Conservation (phyloP, 2,113 vertebrate genomes). For the Leucosticte australis region DNA sequence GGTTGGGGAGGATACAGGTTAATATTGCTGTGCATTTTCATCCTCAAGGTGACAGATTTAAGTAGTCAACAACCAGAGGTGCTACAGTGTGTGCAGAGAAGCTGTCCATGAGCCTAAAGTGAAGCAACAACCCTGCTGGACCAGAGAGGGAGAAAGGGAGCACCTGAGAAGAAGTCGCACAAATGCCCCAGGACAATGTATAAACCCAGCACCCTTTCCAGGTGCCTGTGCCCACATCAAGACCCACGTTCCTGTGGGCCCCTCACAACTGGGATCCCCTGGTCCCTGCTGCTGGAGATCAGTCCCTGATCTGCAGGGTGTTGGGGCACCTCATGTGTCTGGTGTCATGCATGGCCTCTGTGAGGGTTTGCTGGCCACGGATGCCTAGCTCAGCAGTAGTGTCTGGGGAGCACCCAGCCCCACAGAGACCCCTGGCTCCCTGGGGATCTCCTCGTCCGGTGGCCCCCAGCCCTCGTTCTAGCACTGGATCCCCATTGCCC, state of each 20-base stretch:
- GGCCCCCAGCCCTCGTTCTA: neutral
- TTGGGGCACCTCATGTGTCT: neutral
- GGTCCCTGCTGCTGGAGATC: fast-evolving
- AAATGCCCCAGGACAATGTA: neutral
- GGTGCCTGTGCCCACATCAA: fast-evolving
- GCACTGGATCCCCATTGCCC: neutral
- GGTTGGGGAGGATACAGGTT: neutral
- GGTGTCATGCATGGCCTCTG: neutral
- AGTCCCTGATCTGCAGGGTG: fast-evolving
- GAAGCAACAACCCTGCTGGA: neutral
- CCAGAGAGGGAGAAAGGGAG: neutral
- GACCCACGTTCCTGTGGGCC: fast-evolving
- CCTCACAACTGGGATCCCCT: neutral
- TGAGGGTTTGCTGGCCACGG: neutral
- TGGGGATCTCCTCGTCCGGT: neutral
- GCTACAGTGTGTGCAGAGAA: neutral
- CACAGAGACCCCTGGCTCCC: neutral
- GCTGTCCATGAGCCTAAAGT: neutral
- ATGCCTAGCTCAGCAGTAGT: neutral
- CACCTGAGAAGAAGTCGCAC: fast-evolving
- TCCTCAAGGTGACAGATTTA: neutral
- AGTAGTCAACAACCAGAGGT: fast-evolving
- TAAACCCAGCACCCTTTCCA: fast-evolving
- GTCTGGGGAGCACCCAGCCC: neutral
- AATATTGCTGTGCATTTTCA: neutral